A percentile compares a stretch with the other conserved stretches of the same genome.
Conservation (phyloP, 2,888 invertebrate genomes). For the Agrochola circellaris region DNA sequence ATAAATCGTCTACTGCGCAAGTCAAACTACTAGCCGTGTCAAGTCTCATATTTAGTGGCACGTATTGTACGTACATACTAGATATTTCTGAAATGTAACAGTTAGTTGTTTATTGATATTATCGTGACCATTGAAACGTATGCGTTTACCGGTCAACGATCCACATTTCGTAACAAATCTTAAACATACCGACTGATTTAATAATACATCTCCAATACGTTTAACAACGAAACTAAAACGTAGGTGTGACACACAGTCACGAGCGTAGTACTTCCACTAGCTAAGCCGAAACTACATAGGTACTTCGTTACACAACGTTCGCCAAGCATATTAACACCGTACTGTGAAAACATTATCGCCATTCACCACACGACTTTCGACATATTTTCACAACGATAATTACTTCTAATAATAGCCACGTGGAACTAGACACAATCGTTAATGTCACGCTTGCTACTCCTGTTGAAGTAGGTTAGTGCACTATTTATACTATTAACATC, state of each 20-base stretch:
- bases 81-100: neutral
- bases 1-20: too few species aligned
- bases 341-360: conserved; percentile 61
- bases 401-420: conserved; percentile 45
- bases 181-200: neutral
- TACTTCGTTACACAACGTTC: conserved; percentile 34
- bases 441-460: conserved; percentile 47
- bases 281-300: conserved; percentile 34
- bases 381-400: conserved; percentile 51
- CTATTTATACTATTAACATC: conserved; percentile 50
- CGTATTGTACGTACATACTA: neutral
- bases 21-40: too few species aligned
- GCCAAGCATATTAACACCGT: conserved; percentile 46
- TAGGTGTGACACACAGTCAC: conserved; percentile 54
- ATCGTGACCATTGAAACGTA: conserved; percentile 1
- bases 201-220: conserved; percentile 12
- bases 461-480: conserved; percentile 52
- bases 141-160: conserved; percentile 33
- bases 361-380: conserved; percentile 38
- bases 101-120: neutral
- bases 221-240: conserved; percentile 15
- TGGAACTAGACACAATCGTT: conserved; percentile 42
- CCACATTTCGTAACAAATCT: conserved; percentile 21
- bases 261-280: conserved; percentile 25
- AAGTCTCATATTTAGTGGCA: too few species aligned